phyloP scores from a whole-genome alignment of 2,113 vertebrate species.

The Calypte anna region DNA sequence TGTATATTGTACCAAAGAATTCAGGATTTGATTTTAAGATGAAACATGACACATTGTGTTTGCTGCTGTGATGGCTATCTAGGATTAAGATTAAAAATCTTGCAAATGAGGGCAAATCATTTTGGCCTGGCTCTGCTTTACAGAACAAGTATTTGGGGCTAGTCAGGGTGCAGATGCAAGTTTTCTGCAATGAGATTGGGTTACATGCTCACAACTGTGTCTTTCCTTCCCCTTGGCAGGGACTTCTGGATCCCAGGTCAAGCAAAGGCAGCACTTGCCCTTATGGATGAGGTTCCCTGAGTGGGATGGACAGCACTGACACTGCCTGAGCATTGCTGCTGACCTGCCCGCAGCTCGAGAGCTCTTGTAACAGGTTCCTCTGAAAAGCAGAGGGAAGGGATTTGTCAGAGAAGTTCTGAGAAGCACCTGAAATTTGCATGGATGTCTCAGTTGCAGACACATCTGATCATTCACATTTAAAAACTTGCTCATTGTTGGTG shows the following conservation, averaged over 20 bases:
- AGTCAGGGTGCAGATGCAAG: background rate
- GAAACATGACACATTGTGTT: background rate
- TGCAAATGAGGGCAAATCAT: background rate
- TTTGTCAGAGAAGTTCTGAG: background rate
- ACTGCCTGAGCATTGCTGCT: background rate
- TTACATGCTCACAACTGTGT: background rate
- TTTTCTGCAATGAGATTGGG: background rate
- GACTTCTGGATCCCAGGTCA: background rate
- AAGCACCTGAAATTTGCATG: background rate
- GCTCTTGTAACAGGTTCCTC: no score
- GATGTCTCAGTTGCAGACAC: fast-evolving
- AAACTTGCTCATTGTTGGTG: background rate
- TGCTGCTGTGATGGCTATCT: background rate
- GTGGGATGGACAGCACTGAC: background rate
- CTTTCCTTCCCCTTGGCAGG: background rate
- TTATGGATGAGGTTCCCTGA: background rate
- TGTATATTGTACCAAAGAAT: background rate
- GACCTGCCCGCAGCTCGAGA: background rate
- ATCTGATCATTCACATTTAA: background rate
- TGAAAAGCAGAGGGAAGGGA: background rate
- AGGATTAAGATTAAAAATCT: background rate
- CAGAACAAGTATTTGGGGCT: background rate
- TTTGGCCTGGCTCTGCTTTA: background rate
- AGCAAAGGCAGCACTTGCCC: background rate
- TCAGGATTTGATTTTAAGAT: background rate